phyloP scores from a whole-genome alignment of 2,113 vertebrate genomes.

The Anser brachyrhynchus region DNA sequence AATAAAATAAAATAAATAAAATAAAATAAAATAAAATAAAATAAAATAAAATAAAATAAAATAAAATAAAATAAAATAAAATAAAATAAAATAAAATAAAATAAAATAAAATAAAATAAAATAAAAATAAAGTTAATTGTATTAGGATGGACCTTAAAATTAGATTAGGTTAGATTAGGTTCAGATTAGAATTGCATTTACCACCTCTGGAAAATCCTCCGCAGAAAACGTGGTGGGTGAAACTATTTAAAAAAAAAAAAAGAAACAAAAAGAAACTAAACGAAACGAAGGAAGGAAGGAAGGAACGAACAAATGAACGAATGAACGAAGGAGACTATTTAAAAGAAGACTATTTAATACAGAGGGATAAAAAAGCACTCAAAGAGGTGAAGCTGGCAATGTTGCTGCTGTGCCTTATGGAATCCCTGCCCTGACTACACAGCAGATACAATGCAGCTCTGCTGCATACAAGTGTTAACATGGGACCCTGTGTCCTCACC shows the following conservation, averaged over 20 bases:
- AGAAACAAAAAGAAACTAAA: no score
- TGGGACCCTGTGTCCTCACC: background rate
- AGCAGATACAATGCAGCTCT: background rate
- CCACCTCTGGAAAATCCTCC: background rate
- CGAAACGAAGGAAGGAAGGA: no score
- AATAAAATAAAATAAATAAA: no score
- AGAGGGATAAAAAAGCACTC: background rate
- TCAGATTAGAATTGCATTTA: background rate
- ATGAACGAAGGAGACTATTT: no score
- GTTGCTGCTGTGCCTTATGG: accelerated
- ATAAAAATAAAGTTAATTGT: background rate
- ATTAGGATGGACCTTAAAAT: background rate
- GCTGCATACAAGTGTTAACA: no score
- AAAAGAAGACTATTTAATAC: background rate
- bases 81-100: no score
- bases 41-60: no score
- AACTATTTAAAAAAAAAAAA: background rate
- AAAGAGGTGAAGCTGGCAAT: background rate
- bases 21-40: no score
- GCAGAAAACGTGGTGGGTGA: background rate
- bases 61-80: no score
- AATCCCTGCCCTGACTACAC: background rate
- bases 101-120: no score
- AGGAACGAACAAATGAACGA: no score
- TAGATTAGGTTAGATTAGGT: background rate